Percentiles rank a stretch among this genome's conserved stretches.
Evolutionary conservation across 2,888 invertebrate species (phyloP).

Genomic region (Beris chalybata): DNA sequence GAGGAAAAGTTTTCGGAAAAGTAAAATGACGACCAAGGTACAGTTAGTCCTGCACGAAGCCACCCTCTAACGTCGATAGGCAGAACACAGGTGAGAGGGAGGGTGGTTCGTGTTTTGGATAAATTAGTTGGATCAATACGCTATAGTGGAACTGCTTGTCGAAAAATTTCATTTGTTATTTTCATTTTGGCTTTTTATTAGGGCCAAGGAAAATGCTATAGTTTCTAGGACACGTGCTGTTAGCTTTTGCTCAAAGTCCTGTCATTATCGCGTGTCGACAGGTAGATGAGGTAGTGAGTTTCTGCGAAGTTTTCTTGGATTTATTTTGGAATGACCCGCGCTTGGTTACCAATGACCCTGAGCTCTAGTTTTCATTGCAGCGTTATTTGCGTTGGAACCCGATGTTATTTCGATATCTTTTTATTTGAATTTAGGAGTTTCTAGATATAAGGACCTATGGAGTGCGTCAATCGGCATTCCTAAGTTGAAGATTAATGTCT

Average conservation of each 20-base stretch:
- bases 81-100: conserved; percentile 7
- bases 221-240: conserved; percentile 4
- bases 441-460: too few relatives aligned
- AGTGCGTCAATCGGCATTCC: too few relatives aligned
- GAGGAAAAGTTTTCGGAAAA: conserved; percentile 8
- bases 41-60: not conserved
- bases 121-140: conserved; percentile 38
- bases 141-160: conserved; percentile 16
- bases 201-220: not conserved
- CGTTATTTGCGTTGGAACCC: too few relatives aligned
- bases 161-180: not conserved
- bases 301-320: too few relatives aligned
- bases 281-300: too few relatives aligned
- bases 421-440: too few relatives aligned
- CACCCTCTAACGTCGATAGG: not conserved
- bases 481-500: too few relatives aligned
- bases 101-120: conserved; percentile 25
- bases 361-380: too few relatives aligned
- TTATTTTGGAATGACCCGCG: too few relatives aligned
- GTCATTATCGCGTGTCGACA: too few relatives aligned
- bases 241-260: not conserved
- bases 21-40: not conserved
- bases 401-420: too few relatives aligned
- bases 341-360: too few relatives aligned
- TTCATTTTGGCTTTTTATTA: not conserved